Evolutionary conservation across 1,140 invertebrate species (phyloP).

Genomic region (Sarcophaga bullata): DNA sequence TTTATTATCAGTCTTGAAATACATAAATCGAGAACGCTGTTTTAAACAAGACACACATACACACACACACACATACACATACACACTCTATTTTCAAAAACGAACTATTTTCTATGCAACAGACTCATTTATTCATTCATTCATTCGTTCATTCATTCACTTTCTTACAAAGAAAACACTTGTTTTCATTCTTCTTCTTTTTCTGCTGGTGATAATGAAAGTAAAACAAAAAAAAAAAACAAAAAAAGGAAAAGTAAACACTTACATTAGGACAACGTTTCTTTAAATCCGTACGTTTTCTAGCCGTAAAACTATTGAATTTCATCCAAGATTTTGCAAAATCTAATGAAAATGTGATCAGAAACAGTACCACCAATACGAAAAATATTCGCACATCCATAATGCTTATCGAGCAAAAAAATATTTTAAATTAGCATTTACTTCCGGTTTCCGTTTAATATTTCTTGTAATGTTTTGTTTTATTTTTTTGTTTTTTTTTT

Average conservation of each 20-base stretch:
- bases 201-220: not conserved
- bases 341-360: conserved; percentile 23
- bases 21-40: not conserved
- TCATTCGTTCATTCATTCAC: too few relatives aligned
- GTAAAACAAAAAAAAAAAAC: not conserved
- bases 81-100: conserved; percentile 13
- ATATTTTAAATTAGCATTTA: not conserved
- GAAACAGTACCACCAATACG: not conserved
- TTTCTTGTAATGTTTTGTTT: not conserved
- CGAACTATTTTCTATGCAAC: not conserved
- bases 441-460: conserved; percentile 13
- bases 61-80: not conserved
- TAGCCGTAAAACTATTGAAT: conserved; percentile 55
- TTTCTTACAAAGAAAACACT: not conserved
- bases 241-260: not conserved
- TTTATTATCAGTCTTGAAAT: not conserved
- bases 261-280: conserved; percentile 57
- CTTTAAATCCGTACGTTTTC: conserved; percentile 56
- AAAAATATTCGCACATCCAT: not conserved
- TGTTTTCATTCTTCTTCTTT: not conserved
- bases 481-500: too few relatives aligned
- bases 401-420: not conserved
- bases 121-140: too few relatives aligned
- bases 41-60: not conserved
- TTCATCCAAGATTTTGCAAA: conserved; percentile 49